Evolutionary conservation across 2,888 invertebrate genomes (phyloP), one percentile per base, ranked within the genome.

Genomic region (Yponomeuta evonymella): DNA sequence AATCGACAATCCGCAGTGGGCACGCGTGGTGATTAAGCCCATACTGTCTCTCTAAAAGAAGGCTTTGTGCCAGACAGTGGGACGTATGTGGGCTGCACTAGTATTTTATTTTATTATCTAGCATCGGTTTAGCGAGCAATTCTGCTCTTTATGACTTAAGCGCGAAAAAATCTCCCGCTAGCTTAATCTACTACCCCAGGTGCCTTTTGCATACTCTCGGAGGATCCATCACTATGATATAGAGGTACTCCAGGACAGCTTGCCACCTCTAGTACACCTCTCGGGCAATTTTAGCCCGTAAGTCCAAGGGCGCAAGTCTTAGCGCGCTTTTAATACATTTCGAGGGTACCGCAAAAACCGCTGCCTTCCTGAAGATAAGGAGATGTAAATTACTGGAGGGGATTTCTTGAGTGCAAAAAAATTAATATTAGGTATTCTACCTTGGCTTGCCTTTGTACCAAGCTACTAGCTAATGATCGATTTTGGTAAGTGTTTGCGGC

Each of bases 301-400:
- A 58, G 3, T 58, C 15, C 5, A 58, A 58, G 15, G 51, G 5
- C 51, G 51, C 4, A 58, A 58, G 51, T 12, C 15, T 58, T 12
- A 15, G 51, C 15, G 15, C 12, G 51, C 15, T 10, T 58, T 58
- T 58, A 15, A 15, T 15, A 15, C 3, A 58, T 15, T 58, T 58
- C 4, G 15, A 15, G 51, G 51, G 12, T 15, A 12, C 51, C 4
- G 51, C 51, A 58, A 58, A 58, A 65, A 65, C 10, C 65, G 30
- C 85, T 88, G 87, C 78, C 80, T 79, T 79, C 78, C 76, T 51
- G 75, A 71, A 84, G 89, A 89, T 89, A 89, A 88, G 85, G 72
- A 83, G 87, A 89, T 89, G 90, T 88, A 90, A 89, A 90, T 89
- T 87, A 85, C 83, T 73, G 75, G 74, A 76, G 79, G 78, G 83